A percentile compares a stretch with the other conserved stretches of the same genome.
phyloP scores from a whole-genome alignment of 1,140 invertebrate species.

The Streblospio benedicti region DNA sequence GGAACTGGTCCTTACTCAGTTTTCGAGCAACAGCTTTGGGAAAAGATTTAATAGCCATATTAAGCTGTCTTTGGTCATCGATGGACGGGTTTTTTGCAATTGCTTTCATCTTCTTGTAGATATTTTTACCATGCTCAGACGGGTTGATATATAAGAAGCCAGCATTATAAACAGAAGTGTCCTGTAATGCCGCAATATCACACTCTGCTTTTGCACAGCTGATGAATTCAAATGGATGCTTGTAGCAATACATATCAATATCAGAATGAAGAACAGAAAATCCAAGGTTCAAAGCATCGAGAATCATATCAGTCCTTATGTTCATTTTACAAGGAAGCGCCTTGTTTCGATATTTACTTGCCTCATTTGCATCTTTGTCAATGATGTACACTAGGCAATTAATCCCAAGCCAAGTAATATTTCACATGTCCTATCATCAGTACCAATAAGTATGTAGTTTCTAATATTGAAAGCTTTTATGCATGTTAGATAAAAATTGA shows the following conservation, averaged over 20 bases:
- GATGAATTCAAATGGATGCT: constrained; percentile 3
- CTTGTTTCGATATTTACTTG: neutral
- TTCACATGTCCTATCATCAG: neutral
- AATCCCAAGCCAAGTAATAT: neutral
- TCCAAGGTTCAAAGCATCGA: constrained; percentile 5
- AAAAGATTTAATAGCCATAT: neutral
- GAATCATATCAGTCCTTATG: constrained; percentile 13
- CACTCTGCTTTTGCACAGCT: neutral
- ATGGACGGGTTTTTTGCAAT: neutral
- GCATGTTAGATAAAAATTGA: constrained; percentile 8
- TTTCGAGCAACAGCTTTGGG: no score
- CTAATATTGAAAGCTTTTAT: neutral
- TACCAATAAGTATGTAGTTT: constrained; percentile 2
- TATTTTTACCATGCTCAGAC: neutral
- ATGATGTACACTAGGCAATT: constrained; percentile 7
- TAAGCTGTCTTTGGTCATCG: neutral
- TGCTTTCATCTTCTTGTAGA: constrained; percentile 1
- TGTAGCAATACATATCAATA: constrained; percentile 6
- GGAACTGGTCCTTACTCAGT: neutral
- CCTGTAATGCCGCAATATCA: constrained; percentile 3
- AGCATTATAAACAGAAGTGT: constrained; percentile 11
- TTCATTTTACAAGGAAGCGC: constrained; percentile 11
- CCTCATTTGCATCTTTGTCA: neutral
- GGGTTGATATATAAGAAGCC: constrained; percentile 13
- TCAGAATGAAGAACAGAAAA: constrained; percentile 13